These are phyloP conservation scores for Phrynocephalus guinanensis DNA, from an alignment of 2,797 vertebrate species.

Conservation along the genomic window DNA sequence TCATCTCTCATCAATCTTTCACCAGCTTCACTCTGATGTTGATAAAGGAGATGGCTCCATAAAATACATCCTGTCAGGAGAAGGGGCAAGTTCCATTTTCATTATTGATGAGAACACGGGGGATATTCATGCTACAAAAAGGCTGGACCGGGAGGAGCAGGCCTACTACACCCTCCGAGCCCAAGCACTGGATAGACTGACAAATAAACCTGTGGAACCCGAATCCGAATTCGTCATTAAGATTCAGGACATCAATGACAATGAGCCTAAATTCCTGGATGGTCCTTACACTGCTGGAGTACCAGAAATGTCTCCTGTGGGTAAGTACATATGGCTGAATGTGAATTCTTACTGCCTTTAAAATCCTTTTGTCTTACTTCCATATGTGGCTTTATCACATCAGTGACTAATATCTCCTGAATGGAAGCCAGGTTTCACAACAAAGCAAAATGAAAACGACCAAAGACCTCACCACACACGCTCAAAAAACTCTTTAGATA, in stretches of 20 bases:
- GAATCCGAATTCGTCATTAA: constrained; percentile 95
- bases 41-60: constrained; percentile 95
- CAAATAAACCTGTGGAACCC: constrained; percentile 90
- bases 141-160: constrained; percentile 94
- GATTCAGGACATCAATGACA: constrained; percentile 98
- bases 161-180: constrained; percentile 95
- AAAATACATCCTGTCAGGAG: constrained; percentile 94
- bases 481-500: constrained; percentile 38
- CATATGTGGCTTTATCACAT: constrained; percentile 41
- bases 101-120: constrained; percentile 98
- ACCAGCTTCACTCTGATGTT: constrained; percentile 96
- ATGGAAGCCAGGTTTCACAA: constrained; percentile 37
- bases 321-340: constrained; percentile 79
- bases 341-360: constrained; percentile 48
- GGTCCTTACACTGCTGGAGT: constrained; percentile 93
- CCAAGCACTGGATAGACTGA: constrained; percentile 90
- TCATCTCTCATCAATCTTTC: constrained; percentile 78
- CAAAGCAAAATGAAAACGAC: constrained; percentile 49
- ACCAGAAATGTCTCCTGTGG: constrained; percentile 95
- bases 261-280: constrained; percentile 95
- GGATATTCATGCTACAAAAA: constrained; percentile 96
- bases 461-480: not conserved
- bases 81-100: constrained; percentile 96
- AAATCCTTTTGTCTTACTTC: not conserved
- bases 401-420: constrained; percentile 63